Conservation (phyloP, 1,140 invertebrate genomes). For the Procambarus clarkii region DNA sequence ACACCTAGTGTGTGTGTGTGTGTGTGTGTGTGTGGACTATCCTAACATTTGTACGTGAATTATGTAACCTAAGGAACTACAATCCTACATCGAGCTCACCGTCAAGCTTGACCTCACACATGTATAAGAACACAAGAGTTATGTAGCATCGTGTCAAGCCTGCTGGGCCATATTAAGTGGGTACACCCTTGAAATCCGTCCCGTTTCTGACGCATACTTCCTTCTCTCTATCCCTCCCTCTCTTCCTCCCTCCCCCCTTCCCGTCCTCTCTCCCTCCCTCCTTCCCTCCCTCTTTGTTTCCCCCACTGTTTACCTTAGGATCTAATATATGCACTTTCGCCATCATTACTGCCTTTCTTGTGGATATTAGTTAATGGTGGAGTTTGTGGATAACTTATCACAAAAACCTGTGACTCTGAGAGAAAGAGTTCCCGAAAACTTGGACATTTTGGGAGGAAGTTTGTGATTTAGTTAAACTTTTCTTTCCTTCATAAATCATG, state of each 20-base stretch:
- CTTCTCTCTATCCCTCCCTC: neutral
- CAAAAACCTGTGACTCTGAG: neutral
- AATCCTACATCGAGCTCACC: too few species aligned
- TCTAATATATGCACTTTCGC: neutral
- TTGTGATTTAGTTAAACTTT: conserved; percentile 2
- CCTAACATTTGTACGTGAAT: too few species aligned
- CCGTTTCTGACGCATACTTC: too few species aligned
- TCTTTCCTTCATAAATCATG: neutral
- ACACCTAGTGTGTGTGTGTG: too few species aligned
- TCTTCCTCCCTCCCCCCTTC: neutral
- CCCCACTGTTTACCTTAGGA: neutral
- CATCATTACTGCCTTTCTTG: neutral
- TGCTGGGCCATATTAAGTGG: too few species aligned
- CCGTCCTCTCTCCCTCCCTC: neutral
- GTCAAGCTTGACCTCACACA: too few species aligned
- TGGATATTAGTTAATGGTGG: neutral
- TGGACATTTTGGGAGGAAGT: neutral
- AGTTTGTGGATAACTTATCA: neutral
- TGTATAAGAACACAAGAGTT: too few species aligned
- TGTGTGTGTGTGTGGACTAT: too few species aligned
- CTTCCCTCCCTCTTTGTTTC: neutral
- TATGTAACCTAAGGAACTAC: too few species aligned
- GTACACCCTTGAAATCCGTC: too few species aligned
- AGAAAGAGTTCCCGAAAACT: neutral
- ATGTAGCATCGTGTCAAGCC: too few species aligned